Base-by-base conservation (phyloP, 1,140 invertebrate genomes). In the Drosophila orena region DNA sequence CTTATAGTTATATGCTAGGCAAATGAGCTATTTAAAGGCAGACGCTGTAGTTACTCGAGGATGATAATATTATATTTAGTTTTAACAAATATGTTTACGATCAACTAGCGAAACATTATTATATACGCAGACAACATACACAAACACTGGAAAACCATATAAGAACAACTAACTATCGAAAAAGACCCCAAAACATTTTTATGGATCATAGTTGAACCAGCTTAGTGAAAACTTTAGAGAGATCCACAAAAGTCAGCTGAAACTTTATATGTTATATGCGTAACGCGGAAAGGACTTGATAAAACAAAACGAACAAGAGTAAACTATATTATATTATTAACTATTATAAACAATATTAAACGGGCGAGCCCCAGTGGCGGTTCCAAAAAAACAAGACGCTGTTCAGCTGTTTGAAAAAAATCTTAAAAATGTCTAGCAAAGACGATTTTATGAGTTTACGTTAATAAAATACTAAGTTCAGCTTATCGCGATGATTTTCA, bases 1-100 rank as follows among this genome's bases (percentile, higher is more conserved):
- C 64, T 59, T 73, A 79, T 56, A 69, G 65, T 70, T 66, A 86
- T 79, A 79, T 76, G 59, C 76, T 85, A 80, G 75, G 62, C 54
- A 65, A 70, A 71, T 35, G 70, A 79, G 74, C 59, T 77, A 84
- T 78, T 80, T 77, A 84, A 86, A 90, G 84, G 84, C 84, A 89
- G 85, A 89, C 84, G 84, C 84, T 89, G 84, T 89, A 84, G 79
- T 77, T 79, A 89, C 76, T 88, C 40, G 72, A 79, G 52, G 53
- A 84, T 80, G 88, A 79, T 81, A 76, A 75, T 78, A 88, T 81
- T 79, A 70, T 80, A 74, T 84, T 77, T 74, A 80, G 77, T 89
- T 89, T 49, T 78, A 86, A 60, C 76, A 46, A 34, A 65, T 83
- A 79, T 79, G 80, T 79, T 83, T 74, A 80, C 54, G 53, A 76